Evolutionary conservation across 2,113 vertebrate species (phyloP), one percentile per base, ranked within the genome.

Genomic region (Pithys albifrons): DNA sequence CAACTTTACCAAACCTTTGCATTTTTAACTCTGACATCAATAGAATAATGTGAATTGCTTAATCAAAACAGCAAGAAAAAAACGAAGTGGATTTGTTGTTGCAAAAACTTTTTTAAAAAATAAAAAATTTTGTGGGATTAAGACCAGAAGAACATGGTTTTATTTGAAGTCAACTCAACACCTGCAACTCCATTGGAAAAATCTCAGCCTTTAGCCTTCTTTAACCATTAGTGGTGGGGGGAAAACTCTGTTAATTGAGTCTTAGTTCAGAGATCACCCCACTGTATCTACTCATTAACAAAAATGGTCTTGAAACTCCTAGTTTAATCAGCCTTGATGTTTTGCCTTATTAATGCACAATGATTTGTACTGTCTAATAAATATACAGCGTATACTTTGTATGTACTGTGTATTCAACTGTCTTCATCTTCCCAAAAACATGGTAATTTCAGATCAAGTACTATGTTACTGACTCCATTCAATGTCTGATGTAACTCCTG

Each of bases 281-380:
- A 14, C 64, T 9, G n/a, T 12, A 51, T 22, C 62, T 73, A 49
- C 14, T 6, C 76, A 55, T n/a, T 67, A 27, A 69, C 75, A 75
- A n/a, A 96, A 96, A 98, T 96, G 97, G 98, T 98, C 98, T 98
- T 98, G 98, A 98, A 98, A 98, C 89, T 97, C 98, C 98, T 98
- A 97, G 98, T 98, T 98, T 95, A 98, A 95, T 96, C 95, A 97
- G 98, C 98, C 98, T 99, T 98, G 98, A 98, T 99, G 98, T 99
- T 98, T 97, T 99, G 99, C 99, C 99, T 99, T 99, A 99, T 98
- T 97, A 97, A 98, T 97, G 99, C 99, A 99, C 99, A 99, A 98
- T 97, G 97, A 98, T 98, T 98, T 98, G 98, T 99, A 98, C 97
- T 98, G 98, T 98, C 98, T 70, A 98, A 98, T 96, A 98, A 98